Percentiles rank a stretch among this genome's conserved stretches.
These are phyloP conservation scores for Cranoglanis bouderius DNA, from an alignment of 2,113 vertebrate genomes.

Conservation along the genomic window DNA sequence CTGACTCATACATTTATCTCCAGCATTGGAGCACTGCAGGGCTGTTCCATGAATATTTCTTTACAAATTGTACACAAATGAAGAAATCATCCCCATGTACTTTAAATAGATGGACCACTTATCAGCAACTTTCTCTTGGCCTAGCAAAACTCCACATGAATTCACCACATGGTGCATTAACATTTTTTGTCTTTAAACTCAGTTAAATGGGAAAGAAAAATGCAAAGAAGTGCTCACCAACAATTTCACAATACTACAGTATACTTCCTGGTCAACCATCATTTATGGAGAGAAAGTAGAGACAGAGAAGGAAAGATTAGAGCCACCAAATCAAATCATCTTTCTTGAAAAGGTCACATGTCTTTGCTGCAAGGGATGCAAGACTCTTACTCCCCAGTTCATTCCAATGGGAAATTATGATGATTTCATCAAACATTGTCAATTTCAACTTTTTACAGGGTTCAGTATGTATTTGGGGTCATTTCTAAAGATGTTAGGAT, in stretches of 20 bases:
- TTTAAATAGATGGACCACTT: background rate
- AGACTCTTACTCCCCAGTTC: background rate
- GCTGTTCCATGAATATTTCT: background rate
- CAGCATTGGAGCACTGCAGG: background rate
- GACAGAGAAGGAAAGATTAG: background rate
- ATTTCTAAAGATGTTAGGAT: background rate
- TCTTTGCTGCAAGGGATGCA: background rate
- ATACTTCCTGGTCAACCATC: background rate
- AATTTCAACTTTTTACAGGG: background rate
- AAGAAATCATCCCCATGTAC: background rate
- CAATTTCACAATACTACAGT: background rate
- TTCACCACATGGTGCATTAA: background rate
- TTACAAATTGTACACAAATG: background rate
- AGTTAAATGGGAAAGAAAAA: background rate
- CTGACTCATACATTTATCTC: conserved; percentile 1
- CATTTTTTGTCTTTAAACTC: background rate
- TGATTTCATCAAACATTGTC: background rate
- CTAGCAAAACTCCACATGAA: background rate
- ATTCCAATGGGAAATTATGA: background rate
- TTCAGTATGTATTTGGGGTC: background rate
- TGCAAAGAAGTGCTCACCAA: background rate
- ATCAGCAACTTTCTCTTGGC: background rate
- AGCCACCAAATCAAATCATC: background rate
- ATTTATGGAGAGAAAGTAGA: background rate
- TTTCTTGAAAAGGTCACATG: background rate